These are phyloP conservation scores for Indri indri DNA, from an alignment of 2,113 vertebrate species.

Conservation along the genomic window DNA sequence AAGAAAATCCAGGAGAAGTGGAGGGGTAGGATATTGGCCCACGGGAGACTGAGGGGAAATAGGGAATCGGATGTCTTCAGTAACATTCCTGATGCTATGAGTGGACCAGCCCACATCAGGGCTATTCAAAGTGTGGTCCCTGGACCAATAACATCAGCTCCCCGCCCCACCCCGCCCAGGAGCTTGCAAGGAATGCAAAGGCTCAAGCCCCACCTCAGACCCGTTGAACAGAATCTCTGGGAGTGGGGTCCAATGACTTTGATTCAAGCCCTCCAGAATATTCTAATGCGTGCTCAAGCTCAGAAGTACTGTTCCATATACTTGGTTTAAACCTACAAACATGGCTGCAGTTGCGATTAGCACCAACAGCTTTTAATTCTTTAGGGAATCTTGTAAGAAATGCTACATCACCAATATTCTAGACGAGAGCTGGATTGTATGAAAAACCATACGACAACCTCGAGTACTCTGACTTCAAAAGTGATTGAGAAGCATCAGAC, in stretches of 20 bases:
- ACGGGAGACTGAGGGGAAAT: not conserved
- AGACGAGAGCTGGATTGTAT: not conserved
- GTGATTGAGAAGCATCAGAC: not conserved
- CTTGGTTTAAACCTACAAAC: not conserved
- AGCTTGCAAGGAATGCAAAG: too few relatives aligned
- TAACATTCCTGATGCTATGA: not conserved
- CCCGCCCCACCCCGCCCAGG: too few relatives aligned
- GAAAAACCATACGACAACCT: not conserved
- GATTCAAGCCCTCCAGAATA: not conserved
- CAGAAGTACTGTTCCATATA: accelerated
- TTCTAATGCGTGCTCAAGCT: accelerated
- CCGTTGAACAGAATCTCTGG: not conserved
- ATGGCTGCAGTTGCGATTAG: not conserved
- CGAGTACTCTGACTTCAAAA: not conserved
- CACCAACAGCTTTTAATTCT: not conserved
- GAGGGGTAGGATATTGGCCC: accelerated
- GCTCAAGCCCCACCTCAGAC: too few relatives aligned
- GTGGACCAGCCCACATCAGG: not conserved
- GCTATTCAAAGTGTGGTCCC: not conserved
- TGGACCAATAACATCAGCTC: not conserved
- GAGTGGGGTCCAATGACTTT: not conserved
- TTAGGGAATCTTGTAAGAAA: not conserved
- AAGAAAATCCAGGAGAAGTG: not conserved
- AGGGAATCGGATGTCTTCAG: not conserved
- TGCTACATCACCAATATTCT: not conserved